Evolutionary conservation across 2,113 vertebrate species (phyloP), one percentile per base, ranked within the genome.

Genomic region (Erythrolamprus reginae): DNA sequence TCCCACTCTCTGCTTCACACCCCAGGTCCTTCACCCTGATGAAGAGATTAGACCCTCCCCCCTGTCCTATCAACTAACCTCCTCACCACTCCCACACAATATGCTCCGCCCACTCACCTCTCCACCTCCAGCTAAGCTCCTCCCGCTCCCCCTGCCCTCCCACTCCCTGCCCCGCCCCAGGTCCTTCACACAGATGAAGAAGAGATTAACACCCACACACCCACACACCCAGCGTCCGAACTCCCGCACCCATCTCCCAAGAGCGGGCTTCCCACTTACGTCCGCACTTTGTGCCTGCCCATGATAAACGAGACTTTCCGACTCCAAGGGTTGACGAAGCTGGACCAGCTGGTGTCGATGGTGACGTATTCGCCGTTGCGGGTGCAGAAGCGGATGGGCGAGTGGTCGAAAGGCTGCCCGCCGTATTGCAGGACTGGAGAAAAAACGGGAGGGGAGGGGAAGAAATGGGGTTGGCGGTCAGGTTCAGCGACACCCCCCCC

Each of bases 301-400:
- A 98, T 96, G 10, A 99, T 97, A 51, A 99, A 98, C 1, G 98
- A 97, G 94, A 99, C 98, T 93, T 99, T 99, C 61, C 98, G 97
- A 95, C 98, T 99, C 98, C 98, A 99, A 47, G 98, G 98, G 89
- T 99, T 98, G 87, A 99, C 98, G 0, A 99, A 99, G 92, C 98
- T 98, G 13, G 98, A 98, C 98, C 98, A 99, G 96, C 98, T 98
- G 92, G 98, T 99, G 96, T 99, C 98, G 89, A 99, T 98, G 94
- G 98, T 98, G 92, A 99, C 95, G 42, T 98, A 98, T 47, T 98
- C 98, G 15, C 98, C 98, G 0, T 95, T 98, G 47, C 98, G 97
- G 15, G 98, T 97, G 3, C 98, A 98, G 96, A 99, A 98, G 65
- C 98, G 97, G 92, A 99, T 93, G 1, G 98, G 98, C 0, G 97